Conservation (phyloP, 2,113 vertebrate species). For the Tragelaphus strepsiceros region DNA sequence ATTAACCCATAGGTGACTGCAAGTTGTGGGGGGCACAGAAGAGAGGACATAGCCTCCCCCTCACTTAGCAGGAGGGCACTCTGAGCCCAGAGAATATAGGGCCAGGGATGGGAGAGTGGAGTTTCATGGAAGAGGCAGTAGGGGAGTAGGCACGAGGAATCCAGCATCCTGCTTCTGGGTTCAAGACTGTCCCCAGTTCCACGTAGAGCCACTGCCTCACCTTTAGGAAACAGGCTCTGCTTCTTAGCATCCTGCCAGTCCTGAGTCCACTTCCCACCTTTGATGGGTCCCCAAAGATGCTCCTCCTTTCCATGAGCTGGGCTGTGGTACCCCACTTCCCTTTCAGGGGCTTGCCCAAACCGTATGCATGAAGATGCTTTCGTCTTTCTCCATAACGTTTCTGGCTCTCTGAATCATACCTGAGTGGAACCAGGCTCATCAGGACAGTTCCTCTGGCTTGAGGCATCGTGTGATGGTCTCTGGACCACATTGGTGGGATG, state of each 20-base stretch:
- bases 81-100: neutral
- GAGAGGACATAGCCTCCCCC: neutral
- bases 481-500: neutral
- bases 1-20: neutral
- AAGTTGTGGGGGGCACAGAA: neutral
- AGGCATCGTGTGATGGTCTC: neutral
- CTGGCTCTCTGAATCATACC: neutral
- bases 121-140: neutral
- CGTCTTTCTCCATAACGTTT: neutral
- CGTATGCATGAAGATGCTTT: neutral
- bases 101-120: neutral
- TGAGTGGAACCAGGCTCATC: neutral
- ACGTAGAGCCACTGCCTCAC: fast-evolving
- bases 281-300: neutral
- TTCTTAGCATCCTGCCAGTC: neutral
- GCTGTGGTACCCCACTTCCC: neutral
- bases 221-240: neutral
- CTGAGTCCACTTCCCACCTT: neutral
- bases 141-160: neutral
- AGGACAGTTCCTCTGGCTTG: neutral
- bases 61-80: neutral
- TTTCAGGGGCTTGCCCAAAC: neutral
- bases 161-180: neutral
- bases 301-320: fast-evolving
- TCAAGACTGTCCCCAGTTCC: no score